Evolutionary conservation across 2,888 invertebrate genomes (phyloP), one percentile per base, ranked within the genome.

Genomic region (Esperia sulphurella): DNA sequence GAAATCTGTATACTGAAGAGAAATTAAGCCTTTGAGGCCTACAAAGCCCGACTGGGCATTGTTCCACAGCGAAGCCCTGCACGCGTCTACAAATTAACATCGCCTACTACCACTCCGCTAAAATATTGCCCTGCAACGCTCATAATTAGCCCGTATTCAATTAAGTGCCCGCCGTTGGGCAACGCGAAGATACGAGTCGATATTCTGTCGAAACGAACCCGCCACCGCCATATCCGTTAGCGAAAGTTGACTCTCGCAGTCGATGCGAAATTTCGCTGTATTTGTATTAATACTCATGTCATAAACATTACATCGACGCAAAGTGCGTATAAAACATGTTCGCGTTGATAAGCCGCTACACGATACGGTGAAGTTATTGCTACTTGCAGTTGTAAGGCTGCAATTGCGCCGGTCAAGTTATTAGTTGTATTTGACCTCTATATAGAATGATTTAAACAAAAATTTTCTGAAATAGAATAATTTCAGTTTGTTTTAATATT

Each of bases 171-270:
- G 43, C 38, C 45, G 47, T 51, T 51, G 51, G 29, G 49, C 55
- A 51, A 48, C 48, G 40, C 41, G 57, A 55, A 55, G 57, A 62
- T 54, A 57, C 57, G 46, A 49, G 49, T 45, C 47, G 50, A 48
- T 49, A 43, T 51, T 54, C 62, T 80, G 72, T 71, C 66, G 73
- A 75, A 78, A 78, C 63, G 55, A 63, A 78, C 79, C 64, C 62
- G 72, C 59, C 60, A 59, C 64, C 47, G 53, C 85, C 83, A 75
- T 84, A 81, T 83, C 72, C 56, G 82, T 69, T 59, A 62, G 79
- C 75, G 85, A 86, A 86, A 85, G 85, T 82, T 73, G 79, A 61
- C 63, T 69, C 61, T 67, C 50, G 60, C 53, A 45, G 21, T 53
- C 68, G 66, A 70, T 60, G 71, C 67, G 63, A 75, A 74, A 73